These are phyloP conservation scores for Eupithecia tripunctaria DNA, from an alignment of 2,888 invertebrate species.

Conservation along the genomic window DNA sequence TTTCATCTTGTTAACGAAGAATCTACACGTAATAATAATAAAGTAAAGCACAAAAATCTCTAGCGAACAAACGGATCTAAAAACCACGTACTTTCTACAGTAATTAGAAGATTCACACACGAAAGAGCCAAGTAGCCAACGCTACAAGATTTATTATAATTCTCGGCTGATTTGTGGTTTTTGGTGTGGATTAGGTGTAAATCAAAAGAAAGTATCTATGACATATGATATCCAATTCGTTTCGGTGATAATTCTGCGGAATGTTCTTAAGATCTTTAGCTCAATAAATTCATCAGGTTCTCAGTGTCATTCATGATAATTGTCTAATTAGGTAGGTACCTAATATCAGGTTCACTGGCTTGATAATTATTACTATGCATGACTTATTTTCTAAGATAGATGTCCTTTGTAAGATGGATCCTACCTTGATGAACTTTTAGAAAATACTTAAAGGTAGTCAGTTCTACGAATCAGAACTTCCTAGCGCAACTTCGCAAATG, in stretches of 20 bases:
- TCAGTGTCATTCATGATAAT: not conserved
- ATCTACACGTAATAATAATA: slow-evolving; percentile 69
- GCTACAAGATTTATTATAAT: slow-evolving; percentile 37
- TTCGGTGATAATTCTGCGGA: slow-evolving; percentile 1
- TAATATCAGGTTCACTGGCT: not conserved
- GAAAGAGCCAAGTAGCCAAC: slow-evolving; percentile 63
- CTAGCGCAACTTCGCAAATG: slow-evolving; percentile 3
- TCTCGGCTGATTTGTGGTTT: slow-evolving; percentile 36
- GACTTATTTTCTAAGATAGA: too few species aligned
- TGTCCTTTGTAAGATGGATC: too few species aligned
- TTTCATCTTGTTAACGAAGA: slow-evolving; percentile 79
- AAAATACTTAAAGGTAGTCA: not conserved
- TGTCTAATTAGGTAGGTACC: not conserved
- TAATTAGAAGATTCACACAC: slow-evolving; percentile 82
- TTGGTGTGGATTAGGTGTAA: slow-evolving; percentile 17
- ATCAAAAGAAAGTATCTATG: slow-evolving; percentile 20
- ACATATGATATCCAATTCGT: slow-evolving; percentile 6
- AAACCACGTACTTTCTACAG: slow-evolving; percentile 76
- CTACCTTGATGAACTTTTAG: too few species aligned
- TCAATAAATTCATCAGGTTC: slow-evolving; percentile 3
- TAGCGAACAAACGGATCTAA: slow-evolving; percentile 63
- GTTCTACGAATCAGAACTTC: not conserved
- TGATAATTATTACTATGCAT: not conserved
- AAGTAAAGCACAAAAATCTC: slow-evolving; percentile 74
- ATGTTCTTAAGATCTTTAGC: not conserved